Base-by-base conservation (phyloP, 2,797 vertebrate species). In the Mormyrus proboscirostris region DNA sequence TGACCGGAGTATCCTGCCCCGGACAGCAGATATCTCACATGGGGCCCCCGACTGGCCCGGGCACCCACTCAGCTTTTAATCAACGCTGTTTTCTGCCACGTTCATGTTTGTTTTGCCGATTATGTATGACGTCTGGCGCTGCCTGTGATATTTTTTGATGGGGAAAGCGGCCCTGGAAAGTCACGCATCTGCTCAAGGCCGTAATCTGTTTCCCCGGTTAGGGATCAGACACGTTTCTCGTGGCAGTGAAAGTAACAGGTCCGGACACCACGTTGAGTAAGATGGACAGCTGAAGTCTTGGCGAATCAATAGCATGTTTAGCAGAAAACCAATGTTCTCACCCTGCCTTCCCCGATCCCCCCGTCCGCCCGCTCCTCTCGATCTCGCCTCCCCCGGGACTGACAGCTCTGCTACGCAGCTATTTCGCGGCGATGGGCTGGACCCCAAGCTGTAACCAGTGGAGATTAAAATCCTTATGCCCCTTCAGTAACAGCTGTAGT, bases 391-490 rank as follows among this genome's bases (percentile, higher is more conserved):
- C 44, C 69, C 14, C 44, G 19, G n/a, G 29, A 25, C 12, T 8
- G 10, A 22, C 87, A 19, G 22, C 62, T 29, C 87, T 49, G 44
- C 44, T 29, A 25, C 22, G 12, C 38, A 50, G 41, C 55, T 59
- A 50, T 65, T 84, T 14, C 41, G 41, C 38, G 41, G 25, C 7
- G 29, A 38, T n/a, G 41, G 8, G 12, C 41, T 51, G 87, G 57
- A 38, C 57, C 59, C 33, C 29, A 86, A 59, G 25, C 47, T 73
- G 88, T 83, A 89, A 89, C 87, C 57, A 55, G 85, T 62, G 50
- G 88, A 92, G 92, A 94, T 94, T 94, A 94, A 89, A 88, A 87
- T 73, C 89, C 89, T 93, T 93, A 93, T 93, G 93, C 93, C 93
- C 94, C 93, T 90, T 91, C 92, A 91, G 91, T 88, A 89, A 90